Conservation (phyloP, 2,797 vertebrate species). For the Micrastur ruficollis region DNA sequence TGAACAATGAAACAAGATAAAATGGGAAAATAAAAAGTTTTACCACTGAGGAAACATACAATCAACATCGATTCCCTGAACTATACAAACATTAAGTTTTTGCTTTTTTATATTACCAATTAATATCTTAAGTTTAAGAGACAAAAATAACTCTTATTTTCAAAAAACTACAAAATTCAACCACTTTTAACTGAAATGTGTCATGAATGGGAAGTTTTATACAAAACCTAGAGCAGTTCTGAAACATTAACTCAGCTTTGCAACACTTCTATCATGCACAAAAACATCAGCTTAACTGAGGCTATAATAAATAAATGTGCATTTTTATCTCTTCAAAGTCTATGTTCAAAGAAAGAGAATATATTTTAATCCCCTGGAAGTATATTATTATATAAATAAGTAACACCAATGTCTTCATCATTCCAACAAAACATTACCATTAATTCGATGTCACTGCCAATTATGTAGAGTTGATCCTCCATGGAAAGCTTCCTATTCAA, state of each 20-base stretch:
- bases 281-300: background rate
- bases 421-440: conserved; percentile 82
- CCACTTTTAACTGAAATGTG: background rate
- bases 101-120: background rate
- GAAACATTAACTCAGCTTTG: background rate
- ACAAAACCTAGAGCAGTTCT: background rate
- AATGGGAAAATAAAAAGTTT: background rate
- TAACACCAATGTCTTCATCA: background rate
- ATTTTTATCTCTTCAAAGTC: background rate
- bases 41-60: background rate
- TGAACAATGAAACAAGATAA: background rate
- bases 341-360: background rate
- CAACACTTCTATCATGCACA: background rate
- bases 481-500: conserved; percentile 97
- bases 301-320: background rate
- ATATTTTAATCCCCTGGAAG: background rate
- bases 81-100: background rate
- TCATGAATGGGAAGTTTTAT: background rate
- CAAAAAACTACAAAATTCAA: background rate
- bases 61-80: background rate
- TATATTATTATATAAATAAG: background rate
- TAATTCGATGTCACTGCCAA: conserved; percentile 96
- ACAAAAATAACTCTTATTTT: background rate
- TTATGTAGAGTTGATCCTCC: conserved; percentile 98
- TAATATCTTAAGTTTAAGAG: background rate